phyloP scores from a whole-genome alignment of 2,888 invertebrate species.

The Tipula unca region DNA sequence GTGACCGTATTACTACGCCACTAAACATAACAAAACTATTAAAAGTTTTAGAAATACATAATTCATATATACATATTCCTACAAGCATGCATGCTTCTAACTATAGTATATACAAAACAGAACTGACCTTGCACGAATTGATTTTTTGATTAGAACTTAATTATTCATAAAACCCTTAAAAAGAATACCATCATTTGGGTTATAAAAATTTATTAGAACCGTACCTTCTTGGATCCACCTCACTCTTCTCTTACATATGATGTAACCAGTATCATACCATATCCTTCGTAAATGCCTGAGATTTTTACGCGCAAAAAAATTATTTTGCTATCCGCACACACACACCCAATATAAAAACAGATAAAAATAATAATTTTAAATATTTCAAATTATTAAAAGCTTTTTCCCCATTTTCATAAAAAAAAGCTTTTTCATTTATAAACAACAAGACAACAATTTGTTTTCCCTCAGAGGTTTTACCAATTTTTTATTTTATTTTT shows the following conservation, averaged over 20 bases:
- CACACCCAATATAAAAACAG: background rate
- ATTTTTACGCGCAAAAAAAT: background rate
- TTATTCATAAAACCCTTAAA: background rate
- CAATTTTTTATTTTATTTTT: no score
- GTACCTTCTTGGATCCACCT: background rate
- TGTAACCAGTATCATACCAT: background rate
- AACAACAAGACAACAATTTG: background rate
- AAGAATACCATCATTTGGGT: background rate
- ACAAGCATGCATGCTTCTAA: no score
- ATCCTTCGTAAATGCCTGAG: background rate
- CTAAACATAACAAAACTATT: background rate
- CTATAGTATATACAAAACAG: background rate
- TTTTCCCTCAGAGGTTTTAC: background rate
- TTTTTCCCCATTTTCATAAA: background rate
- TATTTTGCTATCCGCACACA: background rate
- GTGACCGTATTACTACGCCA: background rate
- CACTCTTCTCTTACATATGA: background rate
- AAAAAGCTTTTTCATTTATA: background rate
- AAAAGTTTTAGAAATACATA: background rate
- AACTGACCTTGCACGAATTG: background rate
- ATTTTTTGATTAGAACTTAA: background rate
- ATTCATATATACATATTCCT: background rate
- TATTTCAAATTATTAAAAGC: conserved; percentile 2
- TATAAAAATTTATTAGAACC: background rate
- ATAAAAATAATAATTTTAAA: background rate